phyloP scores from a whole-genome alignment of 2,888 invertebrate species.

The Apodemia zela region DNA sequence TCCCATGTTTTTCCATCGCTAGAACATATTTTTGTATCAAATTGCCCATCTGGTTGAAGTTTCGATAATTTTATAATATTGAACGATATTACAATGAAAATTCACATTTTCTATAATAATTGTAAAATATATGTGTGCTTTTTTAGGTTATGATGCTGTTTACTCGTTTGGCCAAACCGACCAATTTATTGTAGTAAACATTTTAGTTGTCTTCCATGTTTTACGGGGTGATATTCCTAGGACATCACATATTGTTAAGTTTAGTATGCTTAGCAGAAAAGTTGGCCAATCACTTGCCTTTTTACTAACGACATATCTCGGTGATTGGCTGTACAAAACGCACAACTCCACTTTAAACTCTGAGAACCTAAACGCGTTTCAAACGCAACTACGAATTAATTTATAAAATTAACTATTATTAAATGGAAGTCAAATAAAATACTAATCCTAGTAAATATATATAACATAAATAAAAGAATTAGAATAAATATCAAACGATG shows the following conservation, averaged over 20 bases:
- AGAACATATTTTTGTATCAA: too few species aligned
- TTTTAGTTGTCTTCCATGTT: slow-evolving; percentile 44
- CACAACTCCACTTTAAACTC: neutral
- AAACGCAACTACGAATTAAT: neutral
- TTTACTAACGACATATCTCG: neutral
- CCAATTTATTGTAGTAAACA: slow-evolving; percentile 46
- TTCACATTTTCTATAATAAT: too few species aligned
- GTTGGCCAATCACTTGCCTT: neutral
- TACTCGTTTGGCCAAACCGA: slow-evolving; percentile 29
- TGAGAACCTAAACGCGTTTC: neutral
- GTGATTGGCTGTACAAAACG: neutral
- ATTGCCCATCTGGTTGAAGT: too few species aligned
- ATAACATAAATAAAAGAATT: too few species aligned
- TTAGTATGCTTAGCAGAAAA: neutral
- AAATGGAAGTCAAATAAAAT: neutral
- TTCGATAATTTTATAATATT: too few species aligned
- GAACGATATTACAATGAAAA: too few species aligned
- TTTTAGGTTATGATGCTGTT: too few species aligned
- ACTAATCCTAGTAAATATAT: neutral
- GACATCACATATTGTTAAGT: neutral
- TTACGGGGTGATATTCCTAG: neutral
- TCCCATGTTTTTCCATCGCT: too few species aligned
- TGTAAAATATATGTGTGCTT: too few species aligned
- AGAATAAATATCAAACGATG: too few species aligned
- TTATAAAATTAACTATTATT: neutral